A percentile compares a stretch with the other conserved stretches of the same genome.
Evolutionary conservation across 1,140 invertebrate genomes (phyloP).

Genomic region (Atta texana): DNA sequence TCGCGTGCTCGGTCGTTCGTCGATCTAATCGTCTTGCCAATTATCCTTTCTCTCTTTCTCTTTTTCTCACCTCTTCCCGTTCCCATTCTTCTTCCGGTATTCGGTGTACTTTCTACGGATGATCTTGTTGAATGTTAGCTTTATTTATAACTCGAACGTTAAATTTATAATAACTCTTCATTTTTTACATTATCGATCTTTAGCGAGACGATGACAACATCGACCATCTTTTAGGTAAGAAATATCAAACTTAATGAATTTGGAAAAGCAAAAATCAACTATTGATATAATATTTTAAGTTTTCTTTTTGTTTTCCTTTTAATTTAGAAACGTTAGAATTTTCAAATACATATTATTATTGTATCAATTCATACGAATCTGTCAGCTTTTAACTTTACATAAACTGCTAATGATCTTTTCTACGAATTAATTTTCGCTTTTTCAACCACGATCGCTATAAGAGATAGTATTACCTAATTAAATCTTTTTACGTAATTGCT

Average conservation of each 20-base stretch:
- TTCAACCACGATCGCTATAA: too few species aligned
- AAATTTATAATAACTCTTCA: background rate
- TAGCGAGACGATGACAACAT: background rate
- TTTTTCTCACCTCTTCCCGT: slow-evolving; percentile 10
- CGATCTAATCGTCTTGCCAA: slow-evolving; percentile 53
- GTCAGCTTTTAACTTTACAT: background rate
- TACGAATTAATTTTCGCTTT: background rate
- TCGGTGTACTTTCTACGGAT: background rate
- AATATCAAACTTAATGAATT: background rate
- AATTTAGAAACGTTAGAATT: background rate
- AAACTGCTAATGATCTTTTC: background rate
- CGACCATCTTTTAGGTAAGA: background rate
- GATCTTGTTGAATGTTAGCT: background rate
- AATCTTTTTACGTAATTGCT: background rate
- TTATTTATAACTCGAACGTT: too few species aligned
- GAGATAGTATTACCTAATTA: background rate
- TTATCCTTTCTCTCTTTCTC: slow-evolving; percentile 44
- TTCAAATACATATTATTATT: background rate
- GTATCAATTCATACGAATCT: background rate
- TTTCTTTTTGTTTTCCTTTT: too few species aligned
- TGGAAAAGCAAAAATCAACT: background rate
- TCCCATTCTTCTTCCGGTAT: slow-evolving; percentile 47
- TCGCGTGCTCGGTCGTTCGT: slow-evolving; percentile 64
- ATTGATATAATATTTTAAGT: too few species aligned
- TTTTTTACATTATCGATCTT: background rate